Evolutionary conservation across 2,888 invertebrate species (phyloP), one percentile per base, ranked within the genome.

Genomic region (Patella caerulea): DNA sequence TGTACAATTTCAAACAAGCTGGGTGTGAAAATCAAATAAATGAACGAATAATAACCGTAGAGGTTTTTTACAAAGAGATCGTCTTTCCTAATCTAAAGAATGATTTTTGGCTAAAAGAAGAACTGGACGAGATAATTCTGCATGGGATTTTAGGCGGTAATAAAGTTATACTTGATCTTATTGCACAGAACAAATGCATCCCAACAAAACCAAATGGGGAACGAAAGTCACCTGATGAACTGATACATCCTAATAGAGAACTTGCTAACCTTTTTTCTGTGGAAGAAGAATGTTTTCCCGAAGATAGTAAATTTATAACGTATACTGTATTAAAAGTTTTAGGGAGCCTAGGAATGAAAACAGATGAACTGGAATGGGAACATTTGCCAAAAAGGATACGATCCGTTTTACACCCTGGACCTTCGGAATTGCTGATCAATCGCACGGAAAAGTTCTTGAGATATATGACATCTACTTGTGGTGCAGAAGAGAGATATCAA

Each of bases 251-350:
- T 12, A 24, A 53, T 0, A 75, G 85, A 24, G 45, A 74, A 12
- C 71, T 84, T 9, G 81, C 85, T 11, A 34, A 70, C 0, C 80
- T 90, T 56, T 90, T 84, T 73, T 17, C 55, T 9, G 72, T 73
- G 14, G 76, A 75, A 3, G 89, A 90, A 72, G 86, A 78, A 19
- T 52, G 83, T 5, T 89, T 88, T 80, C 88, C 88, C 2, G 52
- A 79, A 24, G 79, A 75, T 55, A 54, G 19, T 55, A 54, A 0
- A 71, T n/a, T 15, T 56, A 75, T 3, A 29, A 52, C 15, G 55
- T 53, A 11, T 70, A 29, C 11, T 9, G 9, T 34, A 12, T 17
- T 75, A 55, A 24, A 69, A 19, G 53, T 52, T 24, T 54, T 75
- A 3, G 4, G 1, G 70, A 29, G 54, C 29, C 71, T 71, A 19